These are phyloP conservation scores for Palythoa heliodiscus DNA, from an alignment of 92 coral and sea anemone genomes.

Conservation along the genomic window DNA sequence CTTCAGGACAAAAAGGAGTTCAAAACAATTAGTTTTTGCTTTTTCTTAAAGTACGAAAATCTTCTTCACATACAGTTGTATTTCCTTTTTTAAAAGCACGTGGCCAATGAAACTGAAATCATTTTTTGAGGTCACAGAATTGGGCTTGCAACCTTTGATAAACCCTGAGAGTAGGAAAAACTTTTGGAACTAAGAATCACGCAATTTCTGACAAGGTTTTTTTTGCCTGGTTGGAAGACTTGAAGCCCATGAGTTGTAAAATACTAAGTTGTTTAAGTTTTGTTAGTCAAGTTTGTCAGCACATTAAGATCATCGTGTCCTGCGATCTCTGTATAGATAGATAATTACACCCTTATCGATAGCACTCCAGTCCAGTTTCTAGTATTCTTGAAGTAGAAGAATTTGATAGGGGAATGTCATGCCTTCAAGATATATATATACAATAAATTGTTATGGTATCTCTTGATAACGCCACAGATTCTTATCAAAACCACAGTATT, in stretches of 20 bases:
- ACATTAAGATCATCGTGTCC: neutral
- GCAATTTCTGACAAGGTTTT: neutral
- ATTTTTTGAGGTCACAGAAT: slow-evolving; percentile 22
- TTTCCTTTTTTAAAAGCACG: neutral
- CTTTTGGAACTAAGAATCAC: neutral
- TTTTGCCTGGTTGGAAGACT: neutral
- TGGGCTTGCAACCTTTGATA: slow-evolving; percentile 27
- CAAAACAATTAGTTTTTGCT: neutral
- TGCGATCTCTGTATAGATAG: slow-evolving; percentile 1
- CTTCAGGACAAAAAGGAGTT: slow-evolving; percentile 8
- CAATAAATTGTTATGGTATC: slow-evolving; percentile 35
- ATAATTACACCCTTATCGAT: slow-evolving; percentile 10
- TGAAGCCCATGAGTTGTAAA: neutral
- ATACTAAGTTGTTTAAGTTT: neutral
- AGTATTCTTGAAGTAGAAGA: neutral
- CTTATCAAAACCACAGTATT: slow-evolving; percentile 37
- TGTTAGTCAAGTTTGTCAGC: neutral
- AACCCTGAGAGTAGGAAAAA: neutral
- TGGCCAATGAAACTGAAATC: neutral
- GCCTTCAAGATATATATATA: slow-evolving; percentile 30
- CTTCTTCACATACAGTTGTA: neutral
- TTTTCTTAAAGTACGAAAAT: neutral
- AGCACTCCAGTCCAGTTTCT: slow-evolving; percentile 7
- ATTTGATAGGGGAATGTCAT: neutral
- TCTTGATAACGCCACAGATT: slow-evolving; percentile 24